Percentiles rank a stretch among this genome's conserved stretches.
Conservation (phyloP, 2,797 vertebrate species). For the Brotula barbata region DNA sequence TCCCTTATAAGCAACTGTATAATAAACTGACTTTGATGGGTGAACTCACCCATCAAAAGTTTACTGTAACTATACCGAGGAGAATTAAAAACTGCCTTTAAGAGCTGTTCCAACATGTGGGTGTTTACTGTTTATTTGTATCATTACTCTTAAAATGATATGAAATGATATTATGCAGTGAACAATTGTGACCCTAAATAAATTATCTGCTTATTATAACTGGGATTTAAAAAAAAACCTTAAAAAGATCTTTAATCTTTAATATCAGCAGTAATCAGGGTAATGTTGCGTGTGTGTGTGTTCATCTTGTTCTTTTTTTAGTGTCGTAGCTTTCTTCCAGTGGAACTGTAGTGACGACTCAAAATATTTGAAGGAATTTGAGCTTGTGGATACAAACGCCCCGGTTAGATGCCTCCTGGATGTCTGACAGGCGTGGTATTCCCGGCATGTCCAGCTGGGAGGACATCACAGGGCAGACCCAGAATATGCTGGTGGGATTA, state of each 20-base stretch:
- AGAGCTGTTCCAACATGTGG: conserved; percentile 36
- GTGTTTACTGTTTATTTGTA: conserved; percentile 33
- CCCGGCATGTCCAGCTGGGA: neutral
- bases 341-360: neutral
- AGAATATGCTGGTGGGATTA: neutral
- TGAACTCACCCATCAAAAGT: no score
- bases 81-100: conserved; percentile 33
- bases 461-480: neutral
- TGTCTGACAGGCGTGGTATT: neutral
- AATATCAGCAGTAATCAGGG: no score
- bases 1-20: no score
- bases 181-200: conserved; percentile 24
- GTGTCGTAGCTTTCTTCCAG: no score
- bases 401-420: neutral
- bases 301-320: no score
- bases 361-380: conserved; percentile 1
- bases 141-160: conserved; percentile 40
- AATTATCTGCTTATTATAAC: conserved; percentile 1
- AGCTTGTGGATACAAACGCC: no score
- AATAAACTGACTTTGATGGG: no score
- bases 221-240: neutral
- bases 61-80: conserved; percentile 45
- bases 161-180: conserved; percentile 5
- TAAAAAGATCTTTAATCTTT: no score
- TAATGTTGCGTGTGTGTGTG: no score